Evolutionary conservation across 2,888 invertebrate genomes (phyloP), one percentile per base, ranked within the genome.

Genomic region (Scelioninae gen. 2): DNA sequence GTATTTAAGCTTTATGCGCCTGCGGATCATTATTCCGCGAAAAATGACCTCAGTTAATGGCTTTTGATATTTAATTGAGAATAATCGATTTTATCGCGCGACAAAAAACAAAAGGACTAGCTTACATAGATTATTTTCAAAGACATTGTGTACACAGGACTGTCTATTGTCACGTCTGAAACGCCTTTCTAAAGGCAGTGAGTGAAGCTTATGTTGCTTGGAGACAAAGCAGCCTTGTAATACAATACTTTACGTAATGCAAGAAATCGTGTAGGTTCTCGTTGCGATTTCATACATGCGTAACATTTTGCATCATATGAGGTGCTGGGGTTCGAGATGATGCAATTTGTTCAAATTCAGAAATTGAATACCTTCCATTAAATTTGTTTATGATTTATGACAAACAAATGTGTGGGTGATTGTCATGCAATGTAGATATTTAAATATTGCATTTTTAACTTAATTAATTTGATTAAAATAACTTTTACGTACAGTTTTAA

Each of bases 101-200:
- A 43, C 28, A 22, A 11, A 22, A 46, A 48, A 68, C 61, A 69
- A 70, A 65, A 31, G 48, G 33, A 60, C 55, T 53, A 18, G 61
- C 48, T 58, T 73, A 70, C 60, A 55, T 64, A 55, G 41, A 73
- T 64, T 73, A 73, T 74, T 74, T 69, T 60, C 61, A 46, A 60
- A 69, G 53, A 70, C 70, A 53, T 69, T 67, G 53, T 64, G 43
- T 52, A 53, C 55, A 58, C 52, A 48, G 28, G 45, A 37, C 48
- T 55, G 41, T 53, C 48, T 60, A 69, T 74, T 70, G 57, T 65
- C 60, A 43, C 39, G 55, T 55, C 39, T 53, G 39, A 10, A 58
- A 53, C 63, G 25, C 16, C 18, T 41, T 15, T 52, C 6, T 25
- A 63, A 50, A 37, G n/a, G 25, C 35, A 35, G 28, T 63, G 48